Evolutionary conservation across 35 echinoderm and acorn worm species (phyloP).

Genomic region (Hemicentrotus pulcherrimus): DNA sequence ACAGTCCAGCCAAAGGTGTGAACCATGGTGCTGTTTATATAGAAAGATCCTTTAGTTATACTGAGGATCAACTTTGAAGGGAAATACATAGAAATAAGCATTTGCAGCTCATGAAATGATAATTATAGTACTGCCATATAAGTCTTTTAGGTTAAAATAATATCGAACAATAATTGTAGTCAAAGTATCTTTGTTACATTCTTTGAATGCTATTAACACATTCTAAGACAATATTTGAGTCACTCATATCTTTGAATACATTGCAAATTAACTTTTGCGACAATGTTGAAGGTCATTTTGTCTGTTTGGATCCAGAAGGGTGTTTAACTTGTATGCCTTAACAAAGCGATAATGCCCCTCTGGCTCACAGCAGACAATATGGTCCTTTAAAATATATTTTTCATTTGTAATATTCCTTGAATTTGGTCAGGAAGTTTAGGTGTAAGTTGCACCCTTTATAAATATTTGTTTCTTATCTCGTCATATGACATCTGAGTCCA

Average conservation of each 20-base stretch:
- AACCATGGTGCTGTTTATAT: too few species aligned
- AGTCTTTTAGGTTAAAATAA: background rate
- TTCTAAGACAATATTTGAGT: background rate
- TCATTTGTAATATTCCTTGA: background rate
- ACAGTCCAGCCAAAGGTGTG: background rate
- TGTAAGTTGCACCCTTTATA: background rate
- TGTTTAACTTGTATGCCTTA: too few species aligned
- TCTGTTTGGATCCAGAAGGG: too few species aligned
- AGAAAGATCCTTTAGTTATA: too few species aligned
- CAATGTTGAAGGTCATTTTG: background rate
- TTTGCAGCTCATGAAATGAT: background rate
- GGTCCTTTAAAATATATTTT: too few species aligned
- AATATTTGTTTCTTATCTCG: background rate
- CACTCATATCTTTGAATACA: background rate
- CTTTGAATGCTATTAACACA: too few species aligned
- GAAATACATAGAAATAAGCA: background rate
- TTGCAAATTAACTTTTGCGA: background rate
- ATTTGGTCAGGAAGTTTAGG: background rate
- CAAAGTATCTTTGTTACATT: too few species aligned
- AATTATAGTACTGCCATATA: background rate
- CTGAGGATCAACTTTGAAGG: background rate
- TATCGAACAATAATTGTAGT: too few species aligned
- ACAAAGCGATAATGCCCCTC: too few species aligned
- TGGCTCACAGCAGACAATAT: too few species aligned
- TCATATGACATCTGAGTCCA: background rate